Evolutionary conservation across 1,140 invertebrate genomes (phyloP), one percentile per base, ranked within the genome.

Genomic region (Ceratina japonica): DNA sequence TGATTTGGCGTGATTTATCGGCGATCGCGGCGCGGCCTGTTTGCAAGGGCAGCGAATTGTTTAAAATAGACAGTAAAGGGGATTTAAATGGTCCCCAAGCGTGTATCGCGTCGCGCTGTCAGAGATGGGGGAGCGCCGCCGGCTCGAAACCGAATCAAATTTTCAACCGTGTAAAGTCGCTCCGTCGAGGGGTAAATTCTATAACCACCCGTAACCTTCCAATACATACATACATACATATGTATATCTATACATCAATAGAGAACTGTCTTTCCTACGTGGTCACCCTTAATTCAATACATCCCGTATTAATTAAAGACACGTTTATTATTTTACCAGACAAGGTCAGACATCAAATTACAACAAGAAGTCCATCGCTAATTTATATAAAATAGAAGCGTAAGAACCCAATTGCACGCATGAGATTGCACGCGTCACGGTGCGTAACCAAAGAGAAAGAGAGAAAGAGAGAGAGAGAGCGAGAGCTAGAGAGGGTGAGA

Each of bases 101-200:
- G 88, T 70, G 78, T 82, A 54, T 51, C 22, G 64, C 27, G 72
- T 64, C 75, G 69, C 56, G 52, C 66, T 85, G 85, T 77, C 78
- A 82, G 80, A 84, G 82, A 81, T 64, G 73, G 58, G 82, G 69
- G 64, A 49, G 58, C 66, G n/a, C n/a, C n/a, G n/a, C n/a, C 84
- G 87, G 81, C 82, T 87, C 82, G 88, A 87, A 89, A 90, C 86
- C 87, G 89, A 89, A 90, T 89, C 89, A 86, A 90, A 90, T 90
- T 90, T 90, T 90, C 88, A 87, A 85, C 81, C 85, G 80, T 84
- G 83, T 86, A 87, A 87, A 83, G 78, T 82, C 62, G 58, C 82
- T 74, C 74, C 68, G 56, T 56, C 27, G 76, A 83, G 77, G 82
- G 81, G 80, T 82, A 76, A 78, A 79, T 69, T 56, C 82, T 51